Percentiles rank a stretch among this genome's conserved stretches.
Conservation (phyloP, 2,888 invertebrate genomes). For the Aleiodes leptofemur region DNA sequence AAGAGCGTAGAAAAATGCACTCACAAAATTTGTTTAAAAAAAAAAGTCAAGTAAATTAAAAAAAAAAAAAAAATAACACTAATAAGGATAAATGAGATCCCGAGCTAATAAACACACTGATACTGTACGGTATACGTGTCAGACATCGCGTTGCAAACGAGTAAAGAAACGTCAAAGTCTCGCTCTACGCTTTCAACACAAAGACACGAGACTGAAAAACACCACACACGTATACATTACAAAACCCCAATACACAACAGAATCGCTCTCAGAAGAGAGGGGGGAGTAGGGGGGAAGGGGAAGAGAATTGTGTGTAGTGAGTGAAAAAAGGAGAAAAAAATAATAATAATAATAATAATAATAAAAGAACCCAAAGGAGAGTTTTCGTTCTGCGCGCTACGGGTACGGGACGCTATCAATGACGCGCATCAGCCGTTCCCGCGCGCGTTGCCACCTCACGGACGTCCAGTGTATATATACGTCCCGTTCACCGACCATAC, state of each 20-base stretch:
- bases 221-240: conserved; percentile 23
- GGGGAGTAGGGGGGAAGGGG: no score
- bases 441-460: conserved; percentile 38
- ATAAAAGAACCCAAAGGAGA: conserved; percentile 12
- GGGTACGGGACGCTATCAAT: conserved; percentile 31
- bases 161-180: conserved; percentile 42
- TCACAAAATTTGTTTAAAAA: background rate
- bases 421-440: conserved; percentile 42
- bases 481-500: conserved; percentile 30
- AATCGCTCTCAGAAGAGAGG: no score
- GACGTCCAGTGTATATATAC: conserved; percentile 21
- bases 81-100: conserved; percentile 35
- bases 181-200: conserved; percentile 21
- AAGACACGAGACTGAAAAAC: conserved; percentile 29
- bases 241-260: conserved; percentile 8
- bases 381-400: conserved; percentile 32
- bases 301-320: conserved; percentile 2
- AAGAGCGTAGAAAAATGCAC: background rate
- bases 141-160: conserved; percentile 41
- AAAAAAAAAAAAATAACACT: background rate
- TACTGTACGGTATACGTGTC: conserved; percentile 41
- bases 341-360: background rate
- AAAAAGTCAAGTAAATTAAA: background rate
- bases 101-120: conserved; percentile 22
- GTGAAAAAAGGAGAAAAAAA: background rate